These are phyloP conservation scores for Mallotus villosus DNA, from an alignment of 2,797 vertebrate species.

Conservation along the genomic window DNA sequence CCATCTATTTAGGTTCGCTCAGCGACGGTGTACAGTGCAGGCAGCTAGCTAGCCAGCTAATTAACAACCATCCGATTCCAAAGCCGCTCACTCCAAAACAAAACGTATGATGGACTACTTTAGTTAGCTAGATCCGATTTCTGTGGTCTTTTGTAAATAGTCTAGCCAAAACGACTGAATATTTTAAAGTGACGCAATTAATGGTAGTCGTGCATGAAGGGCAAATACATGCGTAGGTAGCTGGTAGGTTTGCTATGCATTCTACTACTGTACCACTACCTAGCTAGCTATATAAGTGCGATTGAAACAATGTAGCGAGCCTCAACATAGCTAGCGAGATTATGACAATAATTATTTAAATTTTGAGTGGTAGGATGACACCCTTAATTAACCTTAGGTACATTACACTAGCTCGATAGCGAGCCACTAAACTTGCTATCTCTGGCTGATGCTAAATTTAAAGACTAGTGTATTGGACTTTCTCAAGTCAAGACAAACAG, in stretches of 20 bases:
- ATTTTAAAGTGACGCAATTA: not conserved
- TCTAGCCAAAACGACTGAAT: not conserved
- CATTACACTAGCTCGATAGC: not conserved
- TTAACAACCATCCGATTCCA: constrained; percentile 17
- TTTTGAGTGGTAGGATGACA: too few species aligned
- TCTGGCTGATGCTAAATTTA: not conserved
- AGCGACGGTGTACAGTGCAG: not conserved
- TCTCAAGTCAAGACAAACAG: constrained; percentile 57
- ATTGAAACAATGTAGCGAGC: constrained; percentile 1
- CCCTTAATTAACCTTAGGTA: too few species aligned
- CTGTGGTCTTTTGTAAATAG: not conserved
- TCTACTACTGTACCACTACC: not conserved
- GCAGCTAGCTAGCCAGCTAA: not conserved
- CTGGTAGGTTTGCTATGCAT: too few species aligned
- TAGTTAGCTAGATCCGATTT: not conserved
- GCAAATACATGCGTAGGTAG: not conserved
- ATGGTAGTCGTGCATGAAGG: not conserved
- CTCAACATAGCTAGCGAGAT: not conserved
- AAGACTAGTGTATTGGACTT: constrained; percentile 28
- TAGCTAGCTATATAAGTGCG: not conserved
- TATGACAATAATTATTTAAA: not conserved
- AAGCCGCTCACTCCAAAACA: constrained; percentile 34
- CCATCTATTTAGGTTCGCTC: not conserved
- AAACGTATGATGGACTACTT: not conserved
- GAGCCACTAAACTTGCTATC: too few species aligned